Percentiles rank a stretch among this genome's conserved stretches.
phyloP scores from a whole-genome alignment of 2,888 invertebrate species.

The Drosophila prostipennis region DNA sequence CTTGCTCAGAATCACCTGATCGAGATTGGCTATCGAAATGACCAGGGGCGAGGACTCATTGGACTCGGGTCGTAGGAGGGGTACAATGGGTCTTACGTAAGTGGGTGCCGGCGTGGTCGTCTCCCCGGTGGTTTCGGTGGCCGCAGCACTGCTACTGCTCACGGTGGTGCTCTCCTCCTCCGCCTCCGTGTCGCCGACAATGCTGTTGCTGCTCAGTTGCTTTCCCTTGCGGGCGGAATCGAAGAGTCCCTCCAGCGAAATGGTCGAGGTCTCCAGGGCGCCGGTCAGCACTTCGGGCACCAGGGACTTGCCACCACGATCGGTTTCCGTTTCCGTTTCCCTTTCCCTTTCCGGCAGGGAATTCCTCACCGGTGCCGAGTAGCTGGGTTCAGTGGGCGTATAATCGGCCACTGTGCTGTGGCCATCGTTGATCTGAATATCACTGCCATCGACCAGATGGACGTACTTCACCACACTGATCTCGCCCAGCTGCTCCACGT shows the following conservation, averaged over 20 bases:
- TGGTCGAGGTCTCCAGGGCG: conserved; percentile 87
- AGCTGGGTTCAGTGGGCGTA: conserved; percentile 79
- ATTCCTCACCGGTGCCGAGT: conserved; percentile 68
- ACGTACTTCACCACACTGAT: conserved; percentile 89
- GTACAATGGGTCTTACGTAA: conserved; percentile 83
- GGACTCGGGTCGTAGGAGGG: conserved; percentile 83
- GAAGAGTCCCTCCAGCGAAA: conserved; percentile 89
- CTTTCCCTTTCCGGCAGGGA: conserved; percentile 60
- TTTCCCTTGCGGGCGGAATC: conserved; percentile 85
- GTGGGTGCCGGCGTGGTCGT: conserved; percentile 41
- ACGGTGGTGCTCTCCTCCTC: conserved; percentile 22
- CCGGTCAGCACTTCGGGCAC: conserved; percentile 82
- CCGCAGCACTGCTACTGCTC: conserved; percentile 6
- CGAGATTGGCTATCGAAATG: conserved; percentile 84
- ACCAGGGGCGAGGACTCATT: conserved; percentile 84
- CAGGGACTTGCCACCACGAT: conserved; percentile 76
- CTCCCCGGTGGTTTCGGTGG: conserved; percentile 14
- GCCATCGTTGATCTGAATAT: conserved; percentile 81
- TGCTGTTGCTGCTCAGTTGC: conserved; percentile 60
- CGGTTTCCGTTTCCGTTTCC: conserved; percentile 14
- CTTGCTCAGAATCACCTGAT: conserved; percentile 84
- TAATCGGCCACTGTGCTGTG: conserved; percentile 84
- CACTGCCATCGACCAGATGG: conserved; percentile 86
- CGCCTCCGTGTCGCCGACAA: conserved; percentile 38
- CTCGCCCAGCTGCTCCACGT: conserved; percentile 88